Conservation (phyloP, 2,113 vertebrate species). For the Acanthisitta chloris region DNA sequence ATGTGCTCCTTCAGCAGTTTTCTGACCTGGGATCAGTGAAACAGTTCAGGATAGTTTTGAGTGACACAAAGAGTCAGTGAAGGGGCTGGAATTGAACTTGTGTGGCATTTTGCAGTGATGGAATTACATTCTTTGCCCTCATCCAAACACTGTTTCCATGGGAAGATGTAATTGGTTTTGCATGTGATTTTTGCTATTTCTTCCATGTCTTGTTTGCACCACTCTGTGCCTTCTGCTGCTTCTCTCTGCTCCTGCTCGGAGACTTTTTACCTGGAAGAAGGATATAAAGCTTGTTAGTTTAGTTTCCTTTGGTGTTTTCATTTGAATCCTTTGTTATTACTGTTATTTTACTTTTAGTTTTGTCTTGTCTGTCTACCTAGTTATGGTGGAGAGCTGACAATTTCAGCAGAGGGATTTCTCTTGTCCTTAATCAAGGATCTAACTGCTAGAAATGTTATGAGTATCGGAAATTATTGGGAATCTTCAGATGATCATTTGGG, state of each 20-base stretch:
- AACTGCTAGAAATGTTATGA: background rate
- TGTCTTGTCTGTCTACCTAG: too few species aligned
- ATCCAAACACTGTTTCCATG: fast-evolving
- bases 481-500: background rate
- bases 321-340: background rate
- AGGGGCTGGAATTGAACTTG: background rate
- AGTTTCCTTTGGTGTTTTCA: background rate
- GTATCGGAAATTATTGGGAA: background rate
- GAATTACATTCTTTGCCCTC: background rate
- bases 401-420: background rate
- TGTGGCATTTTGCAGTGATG: fast-evolving
- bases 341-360: background rate
- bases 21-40: background rate
- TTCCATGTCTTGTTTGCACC: background rate
- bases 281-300: background rate
- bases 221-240: background rate
- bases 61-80: too few species aligned
- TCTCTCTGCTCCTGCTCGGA: background rate
- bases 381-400: background rate
- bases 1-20: too few species aligned
- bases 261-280: background rate
- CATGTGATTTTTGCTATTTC: background rate
- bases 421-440: background rate
- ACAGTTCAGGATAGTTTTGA: background rate
- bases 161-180: background rate